Evolutionary conservation across 2,113 vertebrate species (phyloP).

Genomic region (Rhynchomys soricoides): DNA sequence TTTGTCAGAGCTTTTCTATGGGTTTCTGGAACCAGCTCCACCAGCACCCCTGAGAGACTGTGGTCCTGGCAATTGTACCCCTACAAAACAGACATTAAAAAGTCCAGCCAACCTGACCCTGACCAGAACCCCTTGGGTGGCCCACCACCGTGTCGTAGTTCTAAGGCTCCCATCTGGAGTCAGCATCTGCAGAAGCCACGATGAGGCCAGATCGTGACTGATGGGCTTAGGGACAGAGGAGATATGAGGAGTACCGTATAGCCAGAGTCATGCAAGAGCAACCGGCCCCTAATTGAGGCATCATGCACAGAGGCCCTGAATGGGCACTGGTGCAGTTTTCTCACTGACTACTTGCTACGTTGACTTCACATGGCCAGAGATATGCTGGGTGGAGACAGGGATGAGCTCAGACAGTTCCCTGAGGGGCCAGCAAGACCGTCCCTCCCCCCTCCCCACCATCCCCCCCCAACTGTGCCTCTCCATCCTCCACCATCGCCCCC

Average conservation of each 20-base stretch:
- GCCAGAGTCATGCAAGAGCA: not conserved
- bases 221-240: not conserved
- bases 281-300: rapidly evolving
- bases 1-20: not conserved
- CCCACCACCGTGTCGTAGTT: not conserved
- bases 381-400: rapidly evolving
- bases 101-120: not conserved
- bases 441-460: not conserved
- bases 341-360: not conserved
- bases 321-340: not conserved
- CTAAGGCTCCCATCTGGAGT: not conserved
- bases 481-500: not conserved
- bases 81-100: not conserved
- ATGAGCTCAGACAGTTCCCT: not conserved
- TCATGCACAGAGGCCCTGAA: no score
- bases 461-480: not conserved
- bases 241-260: not conserved
- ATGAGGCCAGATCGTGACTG: not conserved
- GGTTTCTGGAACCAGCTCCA: not conserved
- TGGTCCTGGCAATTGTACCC: not conserved
- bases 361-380: not conserved
- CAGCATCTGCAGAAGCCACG: not conserved
- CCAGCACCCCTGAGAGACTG: not conserved
- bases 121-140: not conserved
- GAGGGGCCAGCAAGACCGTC: not conserved